Evolutionary conservation across 2,113 vertebrate genomes (phyloP).

Genomic region (Pontoporia blainvillei): DNA sequence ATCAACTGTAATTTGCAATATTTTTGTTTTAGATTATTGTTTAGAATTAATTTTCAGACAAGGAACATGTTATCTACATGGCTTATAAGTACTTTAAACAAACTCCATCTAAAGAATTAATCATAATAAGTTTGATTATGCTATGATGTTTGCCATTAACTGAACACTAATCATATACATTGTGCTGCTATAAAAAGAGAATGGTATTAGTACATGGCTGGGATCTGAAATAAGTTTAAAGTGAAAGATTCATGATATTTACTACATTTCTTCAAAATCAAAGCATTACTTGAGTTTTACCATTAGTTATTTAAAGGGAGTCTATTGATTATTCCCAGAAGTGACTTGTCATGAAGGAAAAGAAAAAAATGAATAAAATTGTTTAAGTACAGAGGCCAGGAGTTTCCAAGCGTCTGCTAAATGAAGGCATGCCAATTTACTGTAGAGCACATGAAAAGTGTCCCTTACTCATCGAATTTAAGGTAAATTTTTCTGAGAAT

Average conservation of each 20-base stretch:
- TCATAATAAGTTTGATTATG: slow-evolving; percentile 3
- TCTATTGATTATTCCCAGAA: background rate
- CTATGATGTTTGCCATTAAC: background rate
- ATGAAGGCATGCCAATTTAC: background rate
- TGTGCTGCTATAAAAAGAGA: background rate
- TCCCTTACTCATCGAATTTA: background rate
- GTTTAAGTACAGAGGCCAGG: background rate
- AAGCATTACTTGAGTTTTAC: background rate
- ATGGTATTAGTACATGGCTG: background rate
- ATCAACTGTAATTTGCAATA: background rate
- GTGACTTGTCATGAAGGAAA: background rate
- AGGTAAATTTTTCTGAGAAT: slow-evolving; percentile 92
- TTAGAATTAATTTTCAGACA: background rate
- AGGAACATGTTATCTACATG: background rate
- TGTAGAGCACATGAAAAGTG: background rate
- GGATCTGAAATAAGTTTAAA: background rate
- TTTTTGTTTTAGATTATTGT: background rate
- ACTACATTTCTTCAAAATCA: background rate
- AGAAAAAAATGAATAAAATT: background rate
- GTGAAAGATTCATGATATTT: background rate
- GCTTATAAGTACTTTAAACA: background rate
- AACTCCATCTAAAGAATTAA: background rate
- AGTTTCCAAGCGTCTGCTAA: background rate
- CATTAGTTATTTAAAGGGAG: background rate
- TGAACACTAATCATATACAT: background rate